phyloP scores from a whole-genome alignment of 35 echinoderm and acorn worm species.

The Diadema setosum region DNA sequence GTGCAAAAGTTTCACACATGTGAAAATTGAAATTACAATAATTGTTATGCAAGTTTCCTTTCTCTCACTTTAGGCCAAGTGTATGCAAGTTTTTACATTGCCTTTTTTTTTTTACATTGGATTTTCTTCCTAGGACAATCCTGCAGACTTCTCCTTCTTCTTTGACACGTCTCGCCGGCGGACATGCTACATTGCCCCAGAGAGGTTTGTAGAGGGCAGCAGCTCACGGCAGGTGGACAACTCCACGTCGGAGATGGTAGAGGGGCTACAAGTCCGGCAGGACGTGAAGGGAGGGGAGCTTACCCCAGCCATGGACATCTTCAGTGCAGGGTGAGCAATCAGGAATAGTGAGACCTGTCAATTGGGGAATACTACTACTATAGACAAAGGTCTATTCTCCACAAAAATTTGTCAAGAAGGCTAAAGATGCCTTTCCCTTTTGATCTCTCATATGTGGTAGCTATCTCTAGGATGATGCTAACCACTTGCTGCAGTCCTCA shows the following conservation, averaged over 20 bases:
- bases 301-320: constrained; percentile 84
- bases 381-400: neutral
- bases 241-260: constrained; percentile 18
- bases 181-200: constrained; percentile 95
- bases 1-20: too few relatives aligned
- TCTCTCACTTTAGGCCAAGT: too few relatives aligned
- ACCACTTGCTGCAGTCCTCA: neutral
- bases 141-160: constrained; percentile 95
- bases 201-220: constrained; percentile 85
- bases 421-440: constrained; percentile 8
- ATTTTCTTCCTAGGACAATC: constrained; percentile 76
- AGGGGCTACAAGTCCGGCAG: constrained; percentile 46
- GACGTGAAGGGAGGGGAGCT: constrained; percentile 68
- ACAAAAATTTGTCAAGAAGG: neutral
- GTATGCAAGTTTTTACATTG: too few relatives aligned
- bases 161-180: constrained; percentile 89
- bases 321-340: constrained; percentile 72
- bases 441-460: constrained; percentile 31
- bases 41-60: too few relatives aligned
- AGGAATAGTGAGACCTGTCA: neutral
- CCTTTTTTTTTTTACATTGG: too few relatives aligned
- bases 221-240: constrained; percentile 46
- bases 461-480: constrained; percentile 32
- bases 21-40: too few relatives aligned
- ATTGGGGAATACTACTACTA: neutral